These are phyloP conservation scores for Machimus atricapillus DNA, from an alignment of 2,888 invertebrate species.

Conservation along the genomic window DNA sequence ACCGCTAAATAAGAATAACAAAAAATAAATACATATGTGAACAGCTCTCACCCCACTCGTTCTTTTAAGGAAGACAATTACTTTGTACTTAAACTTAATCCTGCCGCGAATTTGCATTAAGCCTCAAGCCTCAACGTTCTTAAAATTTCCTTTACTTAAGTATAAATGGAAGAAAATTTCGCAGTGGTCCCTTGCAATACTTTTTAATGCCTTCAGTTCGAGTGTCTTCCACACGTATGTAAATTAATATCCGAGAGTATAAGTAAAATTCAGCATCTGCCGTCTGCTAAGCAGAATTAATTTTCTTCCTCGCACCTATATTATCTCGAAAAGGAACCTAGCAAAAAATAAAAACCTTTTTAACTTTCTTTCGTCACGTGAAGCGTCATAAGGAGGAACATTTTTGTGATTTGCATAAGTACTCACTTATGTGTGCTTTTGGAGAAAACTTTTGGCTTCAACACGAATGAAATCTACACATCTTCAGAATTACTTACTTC, in stretches of 20 bases:
- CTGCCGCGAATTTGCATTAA: conserved; percentile 12
- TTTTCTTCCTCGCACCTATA: neutral
- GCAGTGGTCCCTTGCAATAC: neutral
- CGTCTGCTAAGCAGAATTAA: conserved; percentile 30
- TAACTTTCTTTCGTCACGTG: conserved; percentile 2
- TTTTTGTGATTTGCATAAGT: conserved; percentile 44
- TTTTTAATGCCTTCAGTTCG: neutral
- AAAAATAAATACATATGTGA: neutral
- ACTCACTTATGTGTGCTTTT: neutral
- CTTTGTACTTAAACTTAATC: neutral
- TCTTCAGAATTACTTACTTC: neutral
- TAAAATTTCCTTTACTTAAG: neutral
- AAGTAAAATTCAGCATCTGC: conserved; percentile 26
- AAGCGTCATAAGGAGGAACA: conserved; percentile 42
- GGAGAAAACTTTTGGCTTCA: neutral
- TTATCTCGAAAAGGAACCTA: neutral
- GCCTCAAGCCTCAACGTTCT: neutral
- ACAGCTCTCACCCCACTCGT: neutral
- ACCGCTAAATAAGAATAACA: neutral
- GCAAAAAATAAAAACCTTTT: neutral
- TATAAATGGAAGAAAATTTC: neutral
- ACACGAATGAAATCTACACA: neutral
- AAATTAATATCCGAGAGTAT: conserved; percentile 28
- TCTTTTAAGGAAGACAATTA: neutral
- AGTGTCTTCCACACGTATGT: conserved; percentile 15